Percentiles rank a stretch among this genome's conserved stretches.
phyloP scores from a whole-genome alignment of 2,113 vertebrate species.

The Origma solitaria region DNA sequence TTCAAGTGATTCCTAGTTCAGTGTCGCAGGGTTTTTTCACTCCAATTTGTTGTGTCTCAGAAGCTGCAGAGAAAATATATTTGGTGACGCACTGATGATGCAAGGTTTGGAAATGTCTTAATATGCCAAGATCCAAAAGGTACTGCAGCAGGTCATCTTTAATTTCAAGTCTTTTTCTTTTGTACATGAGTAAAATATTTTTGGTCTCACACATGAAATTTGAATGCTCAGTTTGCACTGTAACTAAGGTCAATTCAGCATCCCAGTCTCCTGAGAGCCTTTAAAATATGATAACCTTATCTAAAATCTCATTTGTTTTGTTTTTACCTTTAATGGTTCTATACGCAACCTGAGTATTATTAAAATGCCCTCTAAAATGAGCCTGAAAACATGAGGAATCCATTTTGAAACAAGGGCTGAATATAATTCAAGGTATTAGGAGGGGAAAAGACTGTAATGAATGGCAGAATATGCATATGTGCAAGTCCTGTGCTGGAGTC shows the following conservation, averaged over 20 bases:
- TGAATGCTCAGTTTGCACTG: neutral
- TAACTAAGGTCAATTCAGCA: neutral
- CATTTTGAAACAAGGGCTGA: neutral
- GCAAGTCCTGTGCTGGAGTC: neutral
- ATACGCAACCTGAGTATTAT: neutral
- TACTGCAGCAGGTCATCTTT: neutral
- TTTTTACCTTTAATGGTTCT: slow-evolving; percentile 4
- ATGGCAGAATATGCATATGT: neutral
- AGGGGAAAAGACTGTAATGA: neutral
- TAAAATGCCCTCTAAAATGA: slow-evolving; percentile 28
- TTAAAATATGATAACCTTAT: neutral
- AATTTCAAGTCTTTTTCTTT: neutral
- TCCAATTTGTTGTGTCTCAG: neutral
- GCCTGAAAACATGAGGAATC: neutral
- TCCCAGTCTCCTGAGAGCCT: neutral
- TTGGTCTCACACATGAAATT: neutral
- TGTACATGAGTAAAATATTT: neutral
- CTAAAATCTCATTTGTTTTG: slow-evolving; percentile 13
- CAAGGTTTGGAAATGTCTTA: neutral
- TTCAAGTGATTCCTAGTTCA: neutral
- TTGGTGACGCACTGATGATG: neutral
- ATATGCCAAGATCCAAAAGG: neutral
- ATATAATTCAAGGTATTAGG: neutral
- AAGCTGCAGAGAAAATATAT: neutral
- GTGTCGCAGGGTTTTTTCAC: neutral